A percentile compares a stretch with the other conserved stretches of the same genome.
Evolutionary conservation across 1,140 invertebrate species (phyloP).

Genomic region (Euwallacea fornicatus): DNA sequence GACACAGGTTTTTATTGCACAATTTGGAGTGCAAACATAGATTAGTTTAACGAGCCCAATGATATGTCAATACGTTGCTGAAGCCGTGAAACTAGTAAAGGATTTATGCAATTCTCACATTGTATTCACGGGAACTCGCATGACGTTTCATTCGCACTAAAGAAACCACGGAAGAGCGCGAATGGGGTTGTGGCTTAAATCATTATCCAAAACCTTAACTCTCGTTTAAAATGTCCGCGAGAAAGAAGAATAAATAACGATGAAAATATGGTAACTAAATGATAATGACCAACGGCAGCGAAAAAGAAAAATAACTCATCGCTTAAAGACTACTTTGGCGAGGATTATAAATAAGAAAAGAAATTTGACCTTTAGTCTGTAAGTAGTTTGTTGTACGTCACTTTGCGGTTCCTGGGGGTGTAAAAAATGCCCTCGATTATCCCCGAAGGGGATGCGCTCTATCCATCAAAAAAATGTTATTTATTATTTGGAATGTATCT

Average conservation of each 20-base stretch:
- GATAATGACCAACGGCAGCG: constrained; percentile 15
- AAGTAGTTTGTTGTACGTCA: constrained; percentile 42
- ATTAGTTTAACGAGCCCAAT: too few relatives aligned
- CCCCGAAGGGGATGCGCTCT: constrained; percentile 20
- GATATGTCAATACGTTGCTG: too few relatives aligned
- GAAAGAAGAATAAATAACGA: constrained; percentile 12
- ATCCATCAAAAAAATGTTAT: constrained; percentile 38
- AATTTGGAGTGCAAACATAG: too few relatives aligned
- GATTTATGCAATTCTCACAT: too few relatives aligned
- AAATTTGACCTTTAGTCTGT: constrained; percentile 40
- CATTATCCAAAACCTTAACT: too few relatives aligned
- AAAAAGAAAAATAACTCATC: constrained; percentile 22
- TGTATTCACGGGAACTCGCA: too few relatives aligned
- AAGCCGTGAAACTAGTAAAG: too few relatives aligned
- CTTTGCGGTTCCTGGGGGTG: constrained; percentile 10
- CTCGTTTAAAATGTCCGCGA: too few relatives aligned
- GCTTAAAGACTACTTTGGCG: constrained; percentile 14
- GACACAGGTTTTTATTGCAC: not conserved
- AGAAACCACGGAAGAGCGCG: too few relatives aligned
- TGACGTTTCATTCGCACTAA: too few relatives aligned
- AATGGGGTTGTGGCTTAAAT: too few relatives aligned
- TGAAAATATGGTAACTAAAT: constrained; percentile 31
- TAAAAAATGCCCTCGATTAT: constrained; percentile 43
- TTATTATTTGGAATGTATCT: constrained; percentile 19
- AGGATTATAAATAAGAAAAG: constrained; percentile 42